Evolutionary conservation across 2,888 invertebrate genomes (phyloP), one percentile per base, ranked within the genome.

Genomic region (Nycteola revayana): DNA sequence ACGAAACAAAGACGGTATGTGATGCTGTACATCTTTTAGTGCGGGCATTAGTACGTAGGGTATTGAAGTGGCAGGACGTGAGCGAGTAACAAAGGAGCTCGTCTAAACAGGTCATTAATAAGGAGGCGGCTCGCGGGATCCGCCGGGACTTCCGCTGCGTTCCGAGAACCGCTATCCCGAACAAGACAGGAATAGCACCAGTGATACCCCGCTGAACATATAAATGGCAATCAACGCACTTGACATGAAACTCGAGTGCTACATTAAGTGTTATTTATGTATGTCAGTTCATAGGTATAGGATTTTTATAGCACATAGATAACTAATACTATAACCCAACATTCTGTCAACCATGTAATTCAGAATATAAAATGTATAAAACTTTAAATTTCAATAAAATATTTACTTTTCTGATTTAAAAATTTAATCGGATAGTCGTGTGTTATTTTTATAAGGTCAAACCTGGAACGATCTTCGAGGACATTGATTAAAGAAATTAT

Each of bases 41-140:
- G 54, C 35, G 42, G 49, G 38, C 47, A 51, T 57, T 50, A 48
- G 52, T 60, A 55, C 55, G 60, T 60, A 53, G 54, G 42, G 65
- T 56, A 60, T 49, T 74, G 61, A 73, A 75, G 78, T 77, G 76
- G 74, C 73, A 73, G 76, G 79, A 81, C 80, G 84, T 80, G 84
- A 78, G 78, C 71, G 69, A 76, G 78, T 80, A 81, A 86, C 85
- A 83, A 87, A 86, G 82, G 80, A 80, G 79, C 75, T 70, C 73
- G 80, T 80, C 79, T 85, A 87, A 87, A 84, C 85, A 85, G 84
- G 79, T 74, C 86, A 87, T 87, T 86, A 86, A 86, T 85, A 87
- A 84, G 82, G 84, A 81, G 82, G 75, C 78, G 82, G 81, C 72
- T 75, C 71, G 70, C 70, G 69, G 67, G 78, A 69, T 74, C 70